phyloP scores from a whole-genome alignment of 92 coral and sea anemone species.

The Zoanthus solanderi region DNA sequence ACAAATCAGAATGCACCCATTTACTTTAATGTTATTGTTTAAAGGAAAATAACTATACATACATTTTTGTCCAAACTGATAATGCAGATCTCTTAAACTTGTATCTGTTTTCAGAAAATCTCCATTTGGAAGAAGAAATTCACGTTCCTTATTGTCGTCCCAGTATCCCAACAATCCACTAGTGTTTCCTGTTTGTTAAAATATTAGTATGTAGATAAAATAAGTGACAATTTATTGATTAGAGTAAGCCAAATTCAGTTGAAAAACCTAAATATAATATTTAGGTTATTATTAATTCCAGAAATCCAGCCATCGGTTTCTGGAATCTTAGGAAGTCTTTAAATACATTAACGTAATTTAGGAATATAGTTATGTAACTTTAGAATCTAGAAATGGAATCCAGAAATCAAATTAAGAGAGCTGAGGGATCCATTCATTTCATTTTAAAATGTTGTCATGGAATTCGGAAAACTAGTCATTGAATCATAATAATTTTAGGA shows the following conservation, averaged over 20 bases:
- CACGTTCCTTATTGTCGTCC: slow-evolving; percentile 58
- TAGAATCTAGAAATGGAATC: too few relatives aligned
- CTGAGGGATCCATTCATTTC: too few relatives aligned
- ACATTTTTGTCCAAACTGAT: slow-evolving; percentile 72
- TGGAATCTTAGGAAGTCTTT: too few relatives aligned
- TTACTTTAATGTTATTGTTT: too few relatives aligned
- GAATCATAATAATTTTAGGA: too few relatives aligned
- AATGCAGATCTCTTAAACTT: slow-evolving; percentile 48
- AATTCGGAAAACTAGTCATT: too few relatives aligned
- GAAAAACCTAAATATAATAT: neutral
- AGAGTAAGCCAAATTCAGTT: neutral
- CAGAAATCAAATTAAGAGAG: too few relatives aligned
- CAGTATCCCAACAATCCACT: slow-evolving; percentile 74
- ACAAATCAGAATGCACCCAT: too few relatives aligned
- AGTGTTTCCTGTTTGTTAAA: slow-evolving; percentile 57
- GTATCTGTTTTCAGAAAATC: slow-evolving; percentile 60
- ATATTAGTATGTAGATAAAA: neutral
- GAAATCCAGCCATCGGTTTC: too few relatives aligned
- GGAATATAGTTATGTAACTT: too few relatives aligned
- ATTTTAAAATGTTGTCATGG: too few relatives aligned
- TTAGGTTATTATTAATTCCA: neutral
- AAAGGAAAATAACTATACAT: neutral
- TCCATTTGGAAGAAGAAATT: slow-evolving; percentile 75
- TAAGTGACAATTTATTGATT: neutral
- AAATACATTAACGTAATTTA: too few relatives aligned